Evolutionary conservation across 2,797 vertebrate species (phyloP).

Genomic region (Borostomias antarcticus): DNA sequence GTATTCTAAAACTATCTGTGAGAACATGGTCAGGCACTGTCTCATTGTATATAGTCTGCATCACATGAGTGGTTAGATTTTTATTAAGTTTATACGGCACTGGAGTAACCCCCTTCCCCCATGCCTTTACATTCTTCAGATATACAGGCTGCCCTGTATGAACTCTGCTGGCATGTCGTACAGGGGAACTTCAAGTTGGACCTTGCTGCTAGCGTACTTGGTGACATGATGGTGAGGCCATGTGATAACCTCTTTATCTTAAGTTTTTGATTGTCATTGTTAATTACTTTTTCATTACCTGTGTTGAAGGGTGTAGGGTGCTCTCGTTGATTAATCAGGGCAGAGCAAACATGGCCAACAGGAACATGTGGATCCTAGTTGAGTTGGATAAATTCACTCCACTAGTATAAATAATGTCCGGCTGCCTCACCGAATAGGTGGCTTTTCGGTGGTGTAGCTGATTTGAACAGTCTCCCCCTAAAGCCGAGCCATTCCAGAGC

Average conservation of each 20-base stretch:
- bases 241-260: not conserved
- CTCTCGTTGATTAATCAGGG: too few relatives aligned
- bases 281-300: not conserved
- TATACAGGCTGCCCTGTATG: slow-evolving; percentile 91
- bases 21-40: not conserved
- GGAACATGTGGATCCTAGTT: too few relatives aligned
- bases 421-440: too few relatives aligned
- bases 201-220: slow-evolving; percentile 86
- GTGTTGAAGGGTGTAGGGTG: not conserved
- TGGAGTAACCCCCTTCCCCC: slow-evolving; percentile 26
- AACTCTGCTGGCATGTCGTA: slow-evolving; percentile 92
- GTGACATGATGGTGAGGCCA: slow-evolving; percentile 88
- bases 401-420: too few relatives aligned
- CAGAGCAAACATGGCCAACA: too few relatives aligned
- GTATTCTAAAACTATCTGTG: not conserved
- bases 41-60: not conserved
- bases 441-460: too few relatives aligned
- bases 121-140: slow-evolving; percentile 69
- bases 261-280: not conserved
- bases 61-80: not conserved
- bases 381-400: too few relatives aligned
- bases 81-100: not conserved
- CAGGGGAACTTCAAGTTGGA: slow-evolving; percentile 95
- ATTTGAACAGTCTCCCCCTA: too few relatives aligned
- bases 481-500: too few relatives aligned